phyloP scores from a whole-genome alignment of 1,140 invertebrate species.

The Nephila pilipes region DNA sequence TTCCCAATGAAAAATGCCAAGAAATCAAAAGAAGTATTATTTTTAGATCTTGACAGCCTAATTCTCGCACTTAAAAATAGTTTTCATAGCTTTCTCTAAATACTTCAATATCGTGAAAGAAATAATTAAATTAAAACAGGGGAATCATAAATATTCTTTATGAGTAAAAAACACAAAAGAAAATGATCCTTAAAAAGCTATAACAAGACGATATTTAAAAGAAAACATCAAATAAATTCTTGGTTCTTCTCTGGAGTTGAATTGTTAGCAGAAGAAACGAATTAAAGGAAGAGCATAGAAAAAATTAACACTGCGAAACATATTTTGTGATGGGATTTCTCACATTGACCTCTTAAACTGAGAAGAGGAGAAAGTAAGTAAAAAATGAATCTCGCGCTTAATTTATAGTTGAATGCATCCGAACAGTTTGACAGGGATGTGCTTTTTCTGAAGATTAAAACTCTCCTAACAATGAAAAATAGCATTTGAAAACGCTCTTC shows the following conservation, averaged over 20 bases:
- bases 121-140: neutral
- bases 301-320: neutral
- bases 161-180: neutral
- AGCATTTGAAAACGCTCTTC: neutral
- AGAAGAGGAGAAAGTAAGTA: neutral
- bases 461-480: slow-evolving; percentile 8
- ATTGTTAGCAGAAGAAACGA: neutral
- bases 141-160: neutral
- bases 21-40: no score
- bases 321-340: neutral
- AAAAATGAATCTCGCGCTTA: slow-evolving; percentile 4
- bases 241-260: neutral
- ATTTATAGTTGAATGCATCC: neutral
- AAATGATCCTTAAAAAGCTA: neutral
- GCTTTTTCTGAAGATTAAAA: slow-evolving; percentile 5
- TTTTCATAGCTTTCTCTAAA: neutral
- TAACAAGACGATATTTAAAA: neutral
- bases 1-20: no score
- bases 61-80: neutral
- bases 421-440: neutral
- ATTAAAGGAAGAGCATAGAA: neutral
- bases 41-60: neutral
- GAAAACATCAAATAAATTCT: neutral
- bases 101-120: neutral
- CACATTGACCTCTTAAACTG: slow-evolving; percentile 12